These are phyloP conservation scores for Orchesellides sinensis DNA, from an alignment of 2,888 invertebrate species.

Conservation along the genomic window DNA sequence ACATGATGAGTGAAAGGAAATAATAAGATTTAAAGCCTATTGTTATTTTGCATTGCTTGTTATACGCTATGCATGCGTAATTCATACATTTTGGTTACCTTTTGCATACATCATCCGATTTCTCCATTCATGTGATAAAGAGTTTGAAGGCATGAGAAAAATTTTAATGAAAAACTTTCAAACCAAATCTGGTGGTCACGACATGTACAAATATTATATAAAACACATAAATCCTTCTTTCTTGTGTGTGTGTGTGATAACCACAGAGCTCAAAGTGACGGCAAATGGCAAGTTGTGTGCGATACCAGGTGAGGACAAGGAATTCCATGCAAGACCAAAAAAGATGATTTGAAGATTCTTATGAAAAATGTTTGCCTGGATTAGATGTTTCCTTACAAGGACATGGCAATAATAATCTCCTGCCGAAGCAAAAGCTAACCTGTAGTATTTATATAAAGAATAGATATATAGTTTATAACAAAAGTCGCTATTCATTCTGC, in stretches of 20 bases:
- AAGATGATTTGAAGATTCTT: constrained; percentile 37
- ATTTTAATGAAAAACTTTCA: constrained; percentile 49
- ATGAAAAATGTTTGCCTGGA: constrained; percentile 55
- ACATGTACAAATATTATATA: not conserved
- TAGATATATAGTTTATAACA: no score
- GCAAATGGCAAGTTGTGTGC: no score
- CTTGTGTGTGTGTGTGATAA: not conserved
- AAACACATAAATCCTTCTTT: not conserved
- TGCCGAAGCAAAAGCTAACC: constrained; percentile 37
- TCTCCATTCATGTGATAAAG: not conserved
- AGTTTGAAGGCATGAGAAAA: constrained; percentile 32
- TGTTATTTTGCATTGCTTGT: constrained; percentile 18
- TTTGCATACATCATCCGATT: constrained; percentile 1
- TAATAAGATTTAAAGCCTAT: not conserved
- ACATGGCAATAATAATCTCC: constrained; percentile 50
- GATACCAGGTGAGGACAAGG: constrained; percentile 45
- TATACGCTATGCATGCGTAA: constrained; percentile 31
- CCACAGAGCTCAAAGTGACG: no score
- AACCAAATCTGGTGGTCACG: constrained; percentile 60
- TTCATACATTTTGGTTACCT: constrained; percentile 11
- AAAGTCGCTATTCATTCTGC: no score
- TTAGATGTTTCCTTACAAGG: constrained; percentile 55
- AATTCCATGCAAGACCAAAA: not conserved
- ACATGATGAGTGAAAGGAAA: constrained; percentile 34
- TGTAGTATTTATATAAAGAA: constrained; percentile 40